Evolutionary conservation across 2,888 invertebrate species (phyloP), one percentile per base, ranked within the genome.

Genomic region (Coleophora flavipennella): DNA sequence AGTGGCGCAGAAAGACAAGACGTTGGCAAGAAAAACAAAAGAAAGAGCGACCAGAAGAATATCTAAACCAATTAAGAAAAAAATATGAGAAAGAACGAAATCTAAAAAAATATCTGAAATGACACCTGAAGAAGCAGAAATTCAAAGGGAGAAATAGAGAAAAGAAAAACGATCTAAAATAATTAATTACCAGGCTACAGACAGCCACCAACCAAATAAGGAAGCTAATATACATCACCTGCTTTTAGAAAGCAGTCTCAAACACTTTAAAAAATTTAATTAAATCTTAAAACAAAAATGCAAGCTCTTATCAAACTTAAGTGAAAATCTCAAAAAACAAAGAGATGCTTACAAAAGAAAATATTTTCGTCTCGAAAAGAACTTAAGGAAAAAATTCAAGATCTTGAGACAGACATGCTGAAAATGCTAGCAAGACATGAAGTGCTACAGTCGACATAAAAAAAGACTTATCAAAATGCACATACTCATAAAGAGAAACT

Each of bases 51-150:
- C 20, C 20, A 20, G 20, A 20, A 20, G 20, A 20, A 20, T 35
- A 20, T 20, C 3, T 6, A 20, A 20, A 20, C 20, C 20, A 20
- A 20, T 20, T 20, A 20, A 20, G 20, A 49, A 48, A 55, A 57
- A 48, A 54, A 48, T 53, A 53, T n/a, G n/a, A 46, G 48, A 33
- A 41, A 41, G 27, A 35, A 26, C 31, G 36, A 31, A 41, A 41
- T 27, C 31, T 13, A 38, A 9, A 35, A 12, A 31, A 14, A 39
- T 38, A 13, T 20, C 13, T 14, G 42, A 42, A 13, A 20, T 42
- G 29, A 42, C 33, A 13, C 39, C 39, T 31, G 33, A 42, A 32
- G 31, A 42, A 39, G n/a, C 36, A 34, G 26, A 39, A 11, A 29
- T 28, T 14, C 31, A 8, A 39, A 39, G 39, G 39, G 13, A 39